Evolutionary conservation across 23 tunicate genomes (phyloP).

Genomic region (Ascidia mentula): DNA sequence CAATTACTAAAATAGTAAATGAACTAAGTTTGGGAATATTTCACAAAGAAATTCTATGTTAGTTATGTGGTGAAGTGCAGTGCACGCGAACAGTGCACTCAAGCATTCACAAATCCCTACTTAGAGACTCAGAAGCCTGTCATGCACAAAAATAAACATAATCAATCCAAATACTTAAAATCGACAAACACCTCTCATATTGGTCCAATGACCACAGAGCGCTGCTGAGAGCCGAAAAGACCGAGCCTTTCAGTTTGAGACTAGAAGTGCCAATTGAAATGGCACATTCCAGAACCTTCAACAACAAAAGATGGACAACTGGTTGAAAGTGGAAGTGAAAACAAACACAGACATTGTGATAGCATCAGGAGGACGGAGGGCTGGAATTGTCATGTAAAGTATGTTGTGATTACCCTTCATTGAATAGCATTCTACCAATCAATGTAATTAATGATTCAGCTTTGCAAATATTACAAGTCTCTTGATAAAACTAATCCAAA

Average conservation of each 20-base stretch:
- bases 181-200: constrained; percentile 50
- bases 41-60: not conserved
- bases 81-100: not conserved
- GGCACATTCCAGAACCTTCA: constrained; percentile 83
- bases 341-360: not conserved
- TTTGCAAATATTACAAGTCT: too few species aligned
- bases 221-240: constrained; percentile 78
- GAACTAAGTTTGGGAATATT: not conserved
- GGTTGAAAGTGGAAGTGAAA: not conserved
- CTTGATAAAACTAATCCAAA: too few species aligned
- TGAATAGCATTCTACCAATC: too few species aligned
- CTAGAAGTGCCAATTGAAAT: constrained; percentile 60
- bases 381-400: not conserved
- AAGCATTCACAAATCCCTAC: not conserved
- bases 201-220: constrained; percentile 81
- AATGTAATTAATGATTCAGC: too few species aligned
- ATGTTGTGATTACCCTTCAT: not conserved
- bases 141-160: not conserved
- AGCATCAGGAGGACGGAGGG: not conserved
- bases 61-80: not conserved
- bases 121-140: not conserved
- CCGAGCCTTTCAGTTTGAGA: constrained; percentile 81
- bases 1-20: not conserved
- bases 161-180: not conserved
- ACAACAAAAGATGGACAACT: not conserved